Evolutionary conservation across 2,888 invertebrate species (phyloP).

Genomic region (Muschampia plurimacula): DNA sequence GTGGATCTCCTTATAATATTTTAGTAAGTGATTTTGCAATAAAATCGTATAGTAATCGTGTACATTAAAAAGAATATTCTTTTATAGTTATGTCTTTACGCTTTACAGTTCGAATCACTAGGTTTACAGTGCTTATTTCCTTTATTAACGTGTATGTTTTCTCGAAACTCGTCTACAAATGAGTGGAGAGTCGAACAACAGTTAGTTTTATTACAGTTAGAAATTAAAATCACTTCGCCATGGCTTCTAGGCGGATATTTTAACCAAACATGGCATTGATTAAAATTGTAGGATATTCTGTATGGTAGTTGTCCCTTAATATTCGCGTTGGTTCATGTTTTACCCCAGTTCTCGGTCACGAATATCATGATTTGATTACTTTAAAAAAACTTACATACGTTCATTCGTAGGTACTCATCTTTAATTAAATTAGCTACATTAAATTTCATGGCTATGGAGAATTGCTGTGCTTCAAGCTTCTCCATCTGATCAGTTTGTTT

Average conservation of each 20-base stretch:
- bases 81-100: slow-evolving; percentile 14
- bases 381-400: too few species aligned
- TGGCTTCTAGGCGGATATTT: not conserved
- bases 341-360: too few species aligned
- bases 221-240: not conserved
- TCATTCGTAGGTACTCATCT: too few species aligned
- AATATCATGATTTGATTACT: too few species aligned
- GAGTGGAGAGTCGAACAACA: slow-evolving; percentile 9
- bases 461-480: too few species aligned
- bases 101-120: slow-evolving; percentile 28
- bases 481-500: too few species aligned
- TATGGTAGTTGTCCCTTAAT: too few species aligned
- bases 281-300: too few species aligned
- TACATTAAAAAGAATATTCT: not conserved
- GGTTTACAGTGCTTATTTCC: slow-evolving; percentile 27
- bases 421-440: too few species aligned
- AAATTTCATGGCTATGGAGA: too few species aligned
- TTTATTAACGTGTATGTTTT: slow-evolving; percentile 24
- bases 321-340: too few species aligned
- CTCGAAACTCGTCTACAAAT: slow-evolving; percentile 20
- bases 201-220: slow-evolving; percentile 18
- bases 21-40: not conserved
- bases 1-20: not conserved
- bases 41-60: slow-evolving; percentile 7
- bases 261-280: not conserved